Percentiles rank a stretch among this genome's conserved stretches.
Conservation (phyloP, 2,113 vertebrate genomes). For the Hippocampus zosterae region DNA sequence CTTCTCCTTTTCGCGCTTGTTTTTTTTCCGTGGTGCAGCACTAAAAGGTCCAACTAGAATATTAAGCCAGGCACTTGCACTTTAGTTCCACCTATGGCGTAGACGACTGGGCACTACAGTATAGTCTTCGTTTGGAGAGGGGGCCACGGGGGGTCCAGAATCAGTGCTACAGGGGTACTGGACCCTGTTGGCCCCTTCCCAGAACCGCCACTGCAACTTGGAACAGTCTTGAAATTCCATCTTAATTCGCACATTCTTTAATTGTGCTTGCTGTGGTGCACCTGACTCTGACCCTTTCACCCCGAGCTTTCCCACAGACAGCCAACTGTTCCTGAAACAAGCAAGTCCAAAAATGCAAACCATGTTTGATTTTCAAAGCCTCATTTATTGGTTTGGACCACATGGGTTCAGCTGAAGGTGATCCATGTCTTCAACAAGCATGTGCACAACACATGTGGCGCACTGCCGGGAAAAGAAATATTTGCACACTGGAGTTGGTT, state of each 20-base stretch:
- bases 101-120: too few relatives aligned
- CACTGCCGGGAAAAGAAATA: slow-evolving; percentile 29
- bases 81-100: too few relatives aligned
- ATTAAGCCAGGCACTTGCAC: too few relatives aligned
- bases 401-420: slow-evolving; percentile 23
- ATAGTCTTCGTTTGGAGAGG: too few relatives aligned
- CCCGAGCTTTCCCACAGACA: background rate
- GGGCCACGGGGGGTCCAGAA: too few relatives aligned
- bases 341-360: background rate
- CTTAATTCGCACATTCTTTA: background rate
- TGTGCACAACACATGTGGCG: slow-evolving; percentile 41
- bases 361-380: background rate
- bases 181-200: too few relatives aligned
- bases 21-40: too few relatives aligned
- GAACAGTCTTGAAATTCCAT: background rate
- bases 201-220: background rate
- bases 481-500: slow-evolving; percentile 47
- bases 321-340: background rate
- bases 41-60: too few relatives aligned
- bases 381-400: background rate
- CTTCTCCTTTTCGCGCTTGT: too few relatives aligned
- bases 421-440: slow-evolving; percentile 26
- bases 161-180: too few relatives aligned
- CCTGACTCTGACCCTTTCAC: background rate
- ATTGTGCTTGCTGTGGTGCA: background rate